Evolutionary conservation across 2,113 vertebrate genomes (phyloP).

Genomic region (Connochaetes taurinus): DNA sequence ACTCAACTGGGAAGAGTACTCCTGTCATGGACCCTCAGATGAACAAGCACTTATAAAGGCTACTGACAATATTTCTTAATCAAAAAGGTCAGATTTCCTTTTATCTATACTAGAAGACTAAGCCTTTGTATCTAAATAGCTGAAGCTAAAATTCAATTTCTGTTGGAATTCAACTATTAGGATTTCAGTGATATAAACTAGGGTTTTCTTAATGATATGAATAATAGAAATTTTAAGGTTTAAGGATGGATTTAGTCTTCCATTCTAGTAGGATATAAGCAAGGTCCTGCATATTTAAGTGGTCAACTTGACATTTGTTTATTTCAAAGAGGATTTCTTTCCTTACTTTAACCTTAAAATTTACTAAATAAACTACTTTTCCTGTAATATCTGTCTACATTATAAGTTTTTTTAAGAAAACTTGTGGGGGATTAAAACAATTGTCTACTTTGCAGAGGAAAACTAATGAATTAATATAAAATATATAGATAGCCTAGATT

Average conservation of each 20-base stretch:
- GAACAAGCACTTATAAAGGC: conserved; percentile 57
- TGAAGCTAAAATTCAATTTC: conserved; percentile 35
- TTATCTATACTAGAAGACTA: conserved; percentile 56
- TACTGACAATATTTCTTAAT: conserved; percentile 66
- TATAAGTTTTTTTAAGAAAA: neutral
- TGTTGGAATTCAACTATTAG: conserved; percentile 25
- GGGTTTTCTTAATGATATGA: neutral
- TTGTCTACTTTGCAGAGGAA: neutral
- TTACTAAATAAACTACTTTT: conserved; percentile 17
- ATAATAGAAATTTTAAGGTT: neutral
- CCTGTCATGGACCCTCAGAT: conserved; percentile 54
- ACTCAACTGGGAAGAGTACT: conserved; percentile 55
- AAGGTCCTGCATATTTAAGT: conserved; percentile 11
- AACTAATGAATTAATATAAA: conserved; percentile 30
- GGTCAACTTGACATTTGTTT: conserved; percentile 8
- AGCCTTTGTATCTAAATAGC: conserved; percentile 43
- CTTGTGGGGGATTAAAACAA: neutral
- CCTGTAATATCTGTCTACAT: neutral
- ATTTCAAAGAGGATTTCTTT: neutral
- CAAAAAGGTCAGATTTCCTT: conserved; percentile 69
- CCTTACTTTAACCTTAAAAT: conserved; percentile 36
- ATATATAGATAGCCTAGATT: neutral
- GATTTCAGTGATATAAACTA: neutral
- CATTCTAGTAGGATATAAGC: neutral
- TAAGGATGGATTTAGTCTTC: neutral